Percentiles rank a stretch among this genome's conserved stretches.
These are phyloP conservation scores for Orthosia gothica DNA, from an alignment of 2,888 invertebrate genomes.

Conservation along the genomic window DNA sequence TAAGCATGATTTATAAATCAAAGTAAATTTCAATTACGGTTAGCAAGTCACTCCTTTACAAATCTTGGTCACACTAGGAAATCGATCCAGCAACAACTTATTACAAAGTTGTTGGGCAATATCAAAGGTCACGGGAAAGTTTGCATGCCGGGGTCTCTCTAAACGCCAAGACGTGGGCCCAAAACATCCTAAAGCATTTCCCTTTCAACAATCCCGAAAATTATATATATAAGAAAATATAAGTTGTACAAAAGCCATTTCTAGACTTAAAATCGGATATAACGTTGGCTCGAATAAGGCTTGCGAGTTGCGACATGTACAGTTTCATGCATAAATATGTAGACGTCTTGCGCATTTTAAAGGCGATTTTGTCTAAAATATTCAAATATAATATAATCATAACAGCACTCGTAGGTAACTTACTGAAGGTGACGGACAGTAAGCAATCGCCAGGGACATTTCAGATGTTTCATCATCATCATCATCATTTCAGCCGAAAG, in stretches of 20 bases:
- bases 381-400: background rate
- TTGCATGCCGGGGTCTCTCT: constrained; percentile 41
- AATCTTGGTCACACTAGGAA: constrained; percentile 43
- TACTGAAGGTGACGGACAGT: background rate
- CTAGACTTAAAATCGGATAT: constrained; percentile 46
- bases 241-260: constrained; percentile 57
- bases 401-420: background rate
- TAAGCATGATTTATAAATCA: constrained; percentile 4
- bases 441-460: background rate
- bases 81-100: constrained; percentile 61
- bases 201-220: constrained; percentile 58
- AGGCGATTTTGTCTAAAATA: background rate
- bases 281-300: constrained; percentile 28
- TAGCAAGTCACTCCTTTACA: constrained; percentile 30
- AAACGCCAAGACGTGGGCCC: constrained; percentile 32
- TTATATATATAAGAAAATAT: constrained; percentile 55
- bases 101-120: constrained; percentile 61
- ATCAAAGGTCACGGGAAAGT: constrained; percentile 62
- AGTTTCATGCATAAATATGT: constrained; percentile 17
- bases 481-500: too few species aligned
- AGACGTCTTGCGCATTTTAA: background rate
- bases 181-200: constrained; percentile 59
- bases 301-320: constrained; percentile 9
- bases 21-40: constrained; percentile 46
- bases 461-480: too few species aligned